Evolutionary conservation across 2,888 invertebrate species (phyloP), one percentile per base, ranked within the genome.

Genomic region (Cheilosia urbana): DNA sequence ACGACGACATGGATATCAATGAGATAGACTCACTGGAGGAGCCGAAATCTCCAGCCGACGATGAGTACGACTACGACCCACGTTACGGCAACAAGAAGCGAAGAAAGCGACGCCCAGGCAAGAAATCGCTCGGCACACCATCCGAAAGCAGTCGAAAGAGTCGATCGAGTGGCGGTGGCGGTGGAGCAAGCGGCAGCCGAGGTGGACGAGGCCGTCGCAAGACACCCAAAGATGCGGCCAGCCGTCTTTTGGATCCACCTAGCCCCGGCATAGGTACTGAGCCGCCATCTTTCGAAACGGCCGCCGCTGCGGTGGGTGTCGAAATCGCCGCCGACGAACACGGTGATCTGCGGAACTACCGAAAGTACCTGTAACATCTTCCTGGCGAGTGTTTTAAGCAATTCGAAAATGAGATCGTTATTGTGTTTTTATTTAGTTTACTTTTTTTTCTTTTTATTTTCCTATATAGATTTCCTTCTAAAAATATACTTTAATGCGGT

Each of bases 21-120:
- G 98, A 98, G 91, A 97, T 97, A 93, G 98, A 98, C 89, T 96
- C 96, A 0, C 96, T 97, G 84, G 98, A 98, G 90, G 98, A 98
- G 90, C 97, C 96, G 0, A 98, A 98, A 90, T 95, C 96, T 47
- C 98, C 98, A 89, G 95, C 96, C 30, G 98, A 98, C 90, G 97
- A 98, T 15, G 98, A 98, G 92, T 96, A 97, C 90, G 98, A 98
- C 91, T 98, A 98, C 91, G 97, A 97, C 90, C 92, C 92, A 73
- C 91, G 92, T 15, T 92, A 92, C 82, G 92, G 92, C 9, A 92
- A 90, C 73, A 92, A 92, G 60, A 92, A 92, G 80, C 90, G 92
- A 87, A 91, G 92, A 89, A 92, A 92, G 89, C 91, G 91, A 55
- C 90, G 92, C n/a, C 89, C 90, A 2, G 91, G 91, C 17, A 91